These are phyloP conservation scores for Chirona hameri DNA, from an alignment of 2,888 invertebrate species.

Conservation along the genomic window DNA sequence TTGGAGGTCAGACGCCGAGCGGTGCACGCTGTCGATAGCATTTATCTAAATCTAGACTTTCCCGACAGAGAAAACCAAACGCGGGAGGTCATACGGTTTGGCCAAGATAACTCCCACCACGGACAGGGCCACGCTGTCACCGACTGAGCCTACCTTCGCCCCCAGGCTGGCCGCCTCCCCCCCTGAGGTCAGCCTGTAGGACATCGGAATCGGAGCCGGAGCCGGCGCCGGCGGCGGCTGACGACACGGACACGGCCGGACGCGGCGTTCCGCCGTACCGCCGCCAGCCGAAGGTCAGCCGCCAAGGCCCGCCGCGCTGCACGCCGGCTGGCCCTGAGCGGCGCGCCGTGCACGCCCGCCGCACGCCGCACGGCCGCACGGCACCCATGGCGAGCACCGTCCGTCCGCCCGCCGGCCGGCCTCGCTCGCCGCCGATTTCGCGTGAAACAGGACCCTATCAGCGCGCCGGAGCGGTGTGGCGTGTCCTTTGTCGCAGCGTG, in stretches of 20 bases:
- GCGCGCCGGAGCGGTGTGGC: neutral
- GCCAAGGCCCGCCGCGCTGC: neutral
- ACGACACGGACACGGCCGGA: neutral
- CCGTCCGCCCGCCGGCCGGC: neutral
- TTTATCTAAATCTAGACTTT: neutral
- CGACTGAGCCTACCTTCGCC: too few species aligned
- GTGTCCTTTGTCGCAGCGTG: neutral
- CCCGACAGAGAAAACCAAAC: too few species aligned
- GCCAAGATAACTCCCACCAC: too few species aligned
- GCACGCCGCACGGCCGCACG: neutral
- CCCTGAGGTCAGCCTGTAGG: neutral
- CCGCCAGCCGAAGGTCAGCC: neutral
- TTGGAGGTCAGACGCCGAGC: neutral
- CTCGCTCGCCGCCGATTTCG: neutral
- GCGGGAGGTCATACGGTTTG: too few species aligned
- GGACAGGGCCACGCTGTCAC: too few species aligned
- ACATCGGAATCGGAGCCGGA: neutral
- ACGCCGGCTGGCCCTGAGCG: slow-evolving; percentile 10
- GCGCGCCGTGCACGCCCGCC: slow-evolving; percentile 22
- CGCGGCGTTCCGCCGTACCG: neutral
- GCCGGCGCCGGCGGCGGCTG: neutral
- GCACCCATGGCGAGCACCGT: neutral
- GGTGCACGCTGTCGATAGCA: neutral
- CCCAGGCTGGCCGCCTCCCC: neutral
- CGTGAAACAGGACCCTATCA: neutral